Conservation (phyloP, 1,140 invertebrate genomes). For the Pseudoatta argentina region DNA sequence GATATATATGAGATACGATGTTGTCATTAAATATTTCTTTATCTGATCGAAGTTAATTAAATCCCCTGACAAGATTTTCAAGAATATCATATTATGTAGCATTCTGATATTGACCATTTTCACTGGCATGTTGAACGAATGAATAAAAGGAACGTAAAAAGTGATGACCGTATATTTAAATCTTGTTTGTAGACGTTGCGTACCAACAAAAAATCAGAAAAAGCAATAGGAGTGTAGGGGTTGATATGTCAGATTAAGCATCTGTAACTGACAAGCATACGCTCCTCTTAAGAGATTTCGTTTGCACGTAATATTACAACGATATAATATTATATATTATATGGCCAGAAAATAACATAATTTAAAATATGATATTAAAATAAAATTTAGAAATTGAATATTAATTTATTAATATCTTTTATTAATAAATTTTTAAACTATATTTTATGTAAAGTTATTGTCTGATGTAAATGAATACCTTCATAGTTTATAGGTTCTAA, state of each 20-base stretch:
- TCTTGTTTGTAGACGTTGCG: slow-evolving; percentile 54
- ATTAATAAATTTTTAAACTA: not conserved
- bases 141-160: slow-evolving; percentile 45
- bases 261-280: slow-evolving; percentile 57
- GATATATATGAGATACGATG: not conserved
- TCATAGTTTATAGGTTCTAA: not conserved
- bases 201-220: slow-evolving; percentile 40
- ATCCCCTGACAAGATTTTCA: slow-evolving; percentile 25
- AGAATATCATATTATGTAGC: not conserved
- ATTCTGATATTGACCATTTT: slow-evolving; percentile 18
- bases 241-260: slow-evolving; percentile 56
- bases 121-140: not conserved
- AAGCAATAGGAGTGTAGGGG: not conserved
- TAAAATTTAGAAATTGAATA: slow-evolving; percentile 13
- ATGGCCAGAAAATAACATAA: slow-evolving; percentile 3
- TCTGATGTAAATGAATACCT: not conserved
- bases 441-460: not conserved
- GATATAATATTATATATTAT: slow-evolving; percentile 8
- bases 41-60: slow-evolving; percentile 20
- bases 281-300: slow-evolving; percentile 18
- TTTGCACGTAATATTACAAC: slow-evolving; percentile 25
- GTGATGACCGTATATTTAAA: slow-evolving; percentile 26
- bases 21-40: slow-evolving; percentile 7
- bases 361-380: not conserved
- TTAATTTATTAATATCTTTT: not conserved